Evolutionary conservation across 1,140 invertebrate genomes (phyloP).

Genomic region (Trichoplusia ni): DNA sequence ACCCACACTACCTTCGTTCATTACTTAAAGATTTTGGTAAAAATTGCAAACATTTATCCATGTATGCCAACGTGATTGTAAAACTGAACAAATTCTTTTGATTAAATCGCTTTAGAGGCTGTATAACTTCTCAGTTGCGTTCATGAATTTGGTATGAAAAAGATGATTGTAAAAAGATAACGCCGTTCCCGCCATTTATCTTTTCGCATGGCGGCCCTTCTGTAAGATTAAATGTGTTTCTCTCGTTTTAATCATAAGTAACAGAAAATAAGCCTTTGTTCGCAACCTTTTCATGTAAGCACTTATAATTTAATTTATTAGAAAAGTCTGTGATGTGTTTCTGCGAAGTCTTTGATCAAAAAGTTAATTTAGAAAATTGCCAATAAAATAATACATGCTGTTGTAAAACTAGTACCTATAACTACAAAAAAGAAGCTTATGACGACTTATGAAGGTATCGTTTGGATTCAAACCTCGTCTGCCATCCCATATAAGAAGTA

Average conservation of each 20-base stretch:
- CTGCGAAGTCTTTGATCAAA: background rate
- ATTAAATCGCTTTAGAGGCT: constrained; percentile 41
- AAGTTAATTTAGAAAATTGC: background rate
- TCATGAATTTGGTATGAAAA: constrained; percentile 33
- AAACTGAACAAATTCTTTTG: constrained; percentile 32
- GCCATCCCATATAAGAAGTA: background rate
- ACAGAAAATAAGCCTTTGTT: constrained; percentile 15
- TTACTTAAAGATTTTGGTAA: too few relatives aligned
- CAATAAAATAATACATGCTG: too few relatives aligned
- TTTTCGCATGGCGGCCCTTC: constrained; percentile 16
- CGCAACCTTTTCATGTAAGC: background rate
- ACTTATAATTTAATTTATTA: constrained; percentile 4
- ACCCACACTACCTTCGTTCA: too few relatives aligned
- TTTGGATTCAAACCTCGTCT: constrained; percentile 2
- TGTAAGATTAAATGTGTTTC: constrained; percentile 25
- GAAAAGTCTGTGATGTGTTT: too few relatives aligned
- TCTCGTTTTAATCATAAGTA: constrained; percentile 13
- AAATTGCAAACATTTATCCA: too few relatives aligned
- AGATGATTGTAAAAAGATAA: constrained; percentile 32
- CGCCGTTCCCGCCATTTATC: constrained; percentile 22
- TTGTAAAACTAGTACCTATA: background rate
- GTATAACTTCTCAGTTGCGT: constrained; percentile 37
- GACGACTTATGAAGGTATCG: background rate
- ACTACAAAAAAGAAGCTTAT: background rate
- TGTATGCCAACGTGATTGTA: background rate